Percentiles rank a stretch among this genome's conserved stretches.
phyloP scores from a whole-genome alignment of 2,888 invertebrate genomes.

The Cataglyphis altisquamis region DNA sequence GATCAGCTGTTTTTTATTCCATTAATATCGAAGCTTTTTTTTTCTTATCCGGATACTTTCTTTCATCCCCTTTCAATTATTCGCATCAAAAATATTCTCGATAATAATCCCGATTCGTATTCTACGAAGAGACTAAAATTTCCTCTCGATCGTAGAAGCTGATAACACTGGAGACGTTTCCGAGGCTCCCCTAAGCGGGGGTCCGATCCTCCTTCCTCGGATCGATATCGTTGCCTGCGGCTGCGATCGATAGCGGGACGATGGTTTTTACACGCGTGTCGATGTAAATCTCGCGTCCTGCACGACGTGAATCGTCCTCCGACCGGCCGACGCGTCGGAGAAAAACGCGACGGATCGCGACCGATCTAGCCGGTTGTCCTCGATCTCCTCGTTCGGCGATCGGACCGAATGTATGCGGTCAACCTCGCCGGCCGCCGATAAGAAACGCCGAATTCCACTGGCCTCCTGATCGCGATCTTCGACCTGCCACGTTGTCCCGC shows the following conservation, averaged over 20 bases:
- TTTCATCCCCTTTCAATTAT: not conserved
- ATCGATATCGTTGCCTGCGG: constrained; percentile 60
- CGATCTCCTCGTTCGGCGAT: constrained; percentile 57
- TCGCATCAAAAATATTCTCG: not conserved
- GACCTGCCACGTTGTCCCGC: constrained; percentile 70
- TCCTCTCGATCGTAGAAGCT: not conserved
- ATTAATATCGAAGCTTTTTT: not conserved
- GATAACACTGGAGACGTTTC: constrained; percentile 10
- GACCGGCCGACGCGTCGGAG: constrained; percentile 63
- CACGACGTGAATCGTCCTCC: constrained; percentile 75
- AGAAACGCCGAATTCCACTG: constrained; percentile 76
- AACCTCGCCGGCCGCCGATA: constrained; percentile 66
- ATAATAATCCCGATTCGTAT: not conserved
- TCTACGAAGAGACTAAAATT: constrained; percentile 12
- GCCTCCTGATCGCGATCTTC: constrained; percentile 73
- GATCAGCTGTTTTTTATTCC: not conserved
- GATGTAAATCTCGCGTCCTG: constrained; percentile 79
- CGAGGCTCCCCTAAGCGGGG: not conserved
- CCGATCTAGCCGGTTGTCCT: constrained; percentile 60
- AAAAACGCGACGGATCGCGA: constrained; percentile 74
- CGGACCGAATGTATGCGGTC: constrained; percentile 61
- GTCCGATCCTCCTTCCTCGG: constrained; percentile 54
- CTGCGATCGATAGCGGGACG: constrained; percentile 62
- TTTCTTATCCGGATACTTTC: not conserved
- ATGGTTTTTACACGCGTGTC: constrained; percentile 81